Percentiles rank a stretch among this genome's conserved stretches.
Conservation (phyloP, 2,888 invertebrate genomes). For the Drosophila ustulata region DNA sequence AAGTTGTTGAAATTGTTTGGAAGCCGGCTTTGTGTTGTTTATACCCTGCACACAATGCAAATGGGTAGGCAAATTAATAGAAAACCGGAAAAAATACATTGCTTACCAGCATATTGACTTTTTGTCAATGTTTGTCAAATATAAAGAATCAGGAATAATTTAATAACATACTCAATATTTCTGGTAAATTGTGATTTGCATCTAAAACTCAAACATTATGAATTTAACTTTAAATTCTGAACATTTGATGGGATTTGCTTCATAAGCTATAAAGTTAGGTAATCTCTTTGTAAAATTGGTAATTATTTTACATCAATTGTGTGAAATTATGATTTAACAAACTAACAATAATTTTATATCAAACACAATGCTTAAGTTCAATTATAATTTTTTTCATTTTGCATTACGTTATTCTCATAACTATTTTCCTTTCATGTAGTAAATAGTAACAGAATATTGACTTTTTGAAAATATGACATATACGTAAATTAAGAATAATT, state of each 20-base stretch:
- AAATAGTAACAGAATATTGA: too few species aligned
- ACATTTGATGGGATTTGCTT: neutral
- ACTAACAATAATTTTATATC: too few species aligned
- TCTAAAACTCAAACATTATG: neutral
- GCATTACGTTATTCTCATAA: too few species aligned
- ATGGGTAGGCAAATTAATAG: neutral
- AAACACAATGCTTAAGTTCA: too few species aligned
- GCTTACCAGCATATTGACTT: neutral
- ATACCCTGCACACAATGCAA: constrained; percentile 15
- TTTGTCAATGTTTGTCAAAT: neutral
- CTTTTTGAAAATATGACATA: too few species aligned
- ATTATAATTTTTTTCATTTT: too few species aligned
- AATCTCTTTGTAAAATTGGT: too few species aligned
- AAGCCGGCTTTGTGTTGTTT: constrained; percentile 30
- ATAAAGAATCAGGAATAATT: neutral
- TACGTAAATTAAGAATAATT: too few species aligned
- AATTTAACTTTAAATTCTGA: neutral
- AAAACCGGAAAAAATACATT: neutral
- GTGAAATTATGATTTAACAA: neutral
- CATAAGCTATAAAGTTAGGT: too few species aligned
- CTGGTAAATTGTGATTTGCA: neutral
- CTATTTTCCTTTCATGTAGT: too few species aligned
- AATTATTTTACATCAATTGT: neutral
- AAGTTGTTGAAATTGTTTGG: constrained; percentile 50
- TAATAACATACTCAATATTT: neutral